Conservation (phyloP, 2,113 vertebrate species). For the Sander lucioperca region DNA sequence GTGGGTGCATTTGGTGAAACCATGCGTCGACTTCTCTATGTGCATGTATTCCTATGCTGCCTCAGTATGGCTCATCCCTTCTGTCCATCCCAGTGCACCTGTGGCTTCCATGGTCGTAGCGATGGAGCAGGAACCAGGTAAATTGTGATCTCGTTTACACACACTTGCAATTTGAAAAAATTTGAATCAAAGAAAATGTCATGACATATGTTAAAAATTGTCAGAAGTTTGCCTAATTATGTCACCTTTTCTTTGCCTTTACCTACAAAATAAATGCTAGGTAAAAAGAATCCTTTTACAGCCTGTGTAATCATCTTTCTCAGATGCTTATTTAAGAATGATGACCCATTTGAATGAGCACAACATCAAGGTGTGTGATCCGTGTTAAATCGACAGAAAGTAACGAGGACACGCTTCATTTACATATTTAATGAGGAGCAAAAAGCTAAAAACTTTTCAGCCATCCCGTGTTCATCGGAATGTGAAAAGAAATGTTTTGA, state of each 20-base stretch:
- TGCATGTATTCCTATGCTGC: constrained; percentile 84
- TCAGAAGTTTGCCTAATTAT: neutral
- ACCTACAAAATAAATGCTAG: neutral
- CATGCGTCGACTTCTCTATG: constrained; percentile 85
- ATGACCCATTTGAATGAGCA: neutral
- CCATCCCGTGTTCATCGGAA: neutral
- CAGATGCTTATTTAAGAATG: neutral
- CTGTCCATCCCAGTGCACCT: constrained; percentile 96
- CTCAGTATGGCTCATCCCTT: constrained; percentile 78
- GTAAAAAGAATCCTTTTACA: neutral
- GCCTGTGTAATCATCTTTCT: neutral
- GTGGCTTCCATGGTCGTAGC: constrained; percentile 86
- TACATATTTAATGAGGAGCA: neutral
- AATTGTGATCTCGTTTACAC: neutral
- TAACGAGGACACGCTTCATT: neutral
- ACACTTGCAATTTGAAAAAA: neutral
- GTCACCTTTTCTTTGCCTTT: neutral
- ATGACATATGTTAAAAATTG: neutral
- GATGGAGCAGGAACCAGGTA: constrained; percentile 92
- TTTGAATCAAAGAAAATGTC: neutral
- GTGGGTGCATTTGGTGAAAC: constrained; percentile 62
- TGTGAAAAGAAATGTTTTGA: neutral
- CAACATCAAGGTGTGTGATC: neutral
- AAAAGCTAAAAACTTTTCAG: neutral
- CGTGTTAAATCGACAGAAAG: neutral